Evolutionary conservation across 2,888 invertebrate species (phyloP), one percentile per base, ranked within the genome.

Genomic region (Plutella xylostella): DNA sequence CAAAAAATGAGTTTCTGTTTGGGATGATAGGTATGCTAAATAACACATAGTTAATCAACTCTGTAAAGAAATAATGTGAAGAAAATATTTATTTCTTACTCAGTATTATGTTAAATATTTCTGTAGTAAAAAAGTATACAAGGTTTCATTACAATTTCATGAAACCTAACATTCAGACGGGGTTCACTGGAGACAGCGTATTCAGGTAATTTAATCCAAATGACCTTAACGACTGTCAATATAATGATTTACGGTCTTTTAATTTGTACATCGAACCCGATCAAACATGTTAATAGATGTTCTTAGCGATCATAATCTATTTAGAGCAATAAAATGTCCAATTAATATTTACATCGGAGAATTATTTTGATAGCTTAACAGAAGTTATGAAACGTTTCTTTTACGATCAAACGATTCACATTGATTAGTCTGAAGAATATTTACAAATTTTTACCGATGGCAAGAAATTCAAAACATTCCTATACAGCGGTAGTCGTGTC

Each of bases 401-500:
- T n/a, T n/a, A n/a, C n/a, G n/a, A n/a, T n/a, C n/a, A 44, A 43
- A 38, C 38, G 45, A 31, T 17, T 37, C 19, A 37, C n/a, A n/a
- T 15, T 37, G 37, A 37, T 37, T 20, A 37, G 37, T 20, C 6
- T 4, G n/a, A 19, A n/a, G 18, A 7, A 37, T 37, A 19, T 18
- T 18, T n/a, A n/a, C n/a, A n/a, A n/a, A n/a, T n/a, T n/a, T n/a
- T n/a, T n/a, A n/a, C n/a, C n/a, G n/a, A n/a, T n/a, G n/a, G n/a
- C 37, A 19, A 37, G 37, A 37, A 37, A 12, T 37, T 20, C 37
- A n/a, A 12, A 39, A 25, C 22, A 39, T 25, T 39, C 25, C 4
- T 14, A 15, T 17, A 25, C 25, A 60, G 56, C 39, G 60, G 56
- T 57, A 45, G 31, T 46, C 51, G 50, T 51, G 54, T 56, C 51